These are phyloP conservation scores for Schizopygopsis malacanthus DNA, from an alignment of 2,797 vertebrate genomes.

Conservation along the genomic window DNA sequence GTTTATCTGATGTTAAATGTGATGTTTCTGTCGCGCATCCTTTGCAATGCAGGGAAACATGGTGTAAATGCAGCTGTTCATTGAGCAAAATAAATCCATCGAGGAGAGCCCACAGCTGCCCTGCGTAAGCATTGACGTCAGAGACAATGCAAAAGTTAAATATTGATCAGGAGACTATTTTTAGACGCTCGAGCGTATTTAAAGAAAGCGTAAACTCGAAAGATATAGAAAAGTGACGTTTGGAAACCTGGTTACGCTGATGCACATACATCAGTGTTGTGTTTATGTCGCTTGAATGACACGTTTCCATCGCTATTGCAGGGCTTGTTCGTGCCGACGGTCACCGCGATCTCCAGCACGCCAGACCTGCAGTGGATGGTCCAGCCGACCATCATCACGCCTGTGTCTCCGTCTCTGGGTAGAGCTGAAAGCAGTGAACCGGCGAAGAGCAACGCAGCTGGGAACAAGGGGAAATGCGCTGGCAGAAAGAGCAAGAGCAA, in stretches of 20 bases:
- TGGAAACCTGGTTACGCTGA: neutral
- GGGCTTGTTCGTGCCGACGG: conserved; percentile 92
- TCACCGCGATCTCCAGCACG: conserved; percentile 91
- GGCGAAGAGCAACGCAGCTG: conserved; percentile 77
- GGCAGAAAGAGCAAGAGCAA: conserved; percentile 82
- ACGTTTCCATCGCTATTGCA: conserved; percentile 64
- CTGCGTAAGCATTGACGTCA: conserved; percentile 98
- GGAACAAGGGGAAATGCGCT: conserved; percentile 84
- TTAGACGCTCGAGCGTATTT: conserved; percentile 72
- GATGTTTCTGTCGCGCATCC: conserved; percentile 33
- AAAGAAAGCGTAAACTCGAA: conserved; percentile 58
- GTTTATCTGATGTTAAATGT: neutral
- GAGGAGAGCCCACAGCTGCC: conserved; percentile 97
- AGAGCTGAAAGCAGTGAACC: conserved; percentile 86
- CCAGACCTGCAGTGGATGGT: conserved; percentile 96
- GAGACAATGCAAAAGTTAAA: conserved; percentile 93
- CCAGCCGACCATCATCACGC: conserved; percentile 90
- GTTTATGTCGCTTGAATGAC: neutral
- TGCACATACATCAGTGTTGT: neutral
- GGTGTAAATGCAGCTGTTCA: conserved; percentile 82
- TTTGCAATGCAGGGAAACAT: conserved; percentile 24
- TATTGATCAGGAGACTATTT: conserved; percentile 85
- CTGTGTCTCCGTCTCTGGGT: conserved; percentile 86
- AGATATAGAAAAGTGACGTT: neutral
- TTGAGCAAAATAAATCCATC: conserved; percentile 99